phyloP scores from a whole-genome alignment of 1,140 invertebrate genomes.

The Drosophila grimshawi region DNA sequence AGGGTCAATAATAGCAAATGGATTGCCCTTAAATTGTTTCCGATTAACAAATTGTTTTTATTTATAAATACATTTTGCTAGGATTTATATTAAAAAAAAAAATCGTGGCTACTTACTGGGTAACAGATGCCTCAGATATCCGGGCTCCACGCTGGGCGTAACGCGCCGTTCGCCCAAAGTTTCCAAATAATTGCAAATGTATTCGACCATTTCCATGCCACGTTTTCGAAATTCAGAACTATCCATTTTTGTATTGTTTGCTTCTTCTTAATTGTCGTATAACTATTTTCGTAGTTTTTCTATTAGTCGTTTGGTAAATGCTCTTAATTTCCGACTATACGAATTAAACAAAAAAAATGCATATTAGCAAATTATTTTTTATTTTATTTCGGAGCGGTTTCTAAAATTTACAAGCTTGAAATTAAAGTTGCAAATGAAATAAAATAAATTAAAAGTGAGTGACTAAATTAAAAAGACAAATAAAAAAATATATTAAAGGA shows the following conservation, averaged over 20 bases:
- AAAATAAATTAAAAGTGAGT: no score
- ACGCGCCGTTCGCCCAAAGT: constrained; percentile 93
- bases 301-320: neutral
- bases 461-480: no score
- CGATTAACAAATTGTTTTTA: no score
- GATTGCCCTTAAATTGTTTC: no score
- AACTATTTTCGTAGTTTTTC: constrained; percentile 24
- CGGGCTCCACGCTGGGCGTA: constrained; percentile 95
- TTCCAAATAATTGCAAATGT: constrained; percentile 97
- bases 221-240: constrained; percentile 93
- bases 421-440: no score
- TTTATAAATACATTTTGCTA: neutral
- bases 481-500: no score
- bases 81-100: neutral
- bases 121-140: constrained; percentile 93
- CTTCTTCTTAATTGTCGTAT: constrained; percentile 24
- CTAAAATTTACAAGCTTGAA: no score
- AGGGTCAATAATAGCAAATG: no score
- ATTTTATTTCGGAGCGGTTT: no score
- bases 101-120: constrained; percentile 85
- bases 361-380: no score
- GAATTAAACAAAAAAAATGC: no score
- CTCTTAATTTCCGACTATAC: no score
- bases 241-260: constrained; percentile 88
- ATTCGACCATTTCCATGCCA: constrained; percentile 99